Base-by-base conservation (phyloP, 2,797 vertebrate species). In the Sciurus vulgaris region DNA sequence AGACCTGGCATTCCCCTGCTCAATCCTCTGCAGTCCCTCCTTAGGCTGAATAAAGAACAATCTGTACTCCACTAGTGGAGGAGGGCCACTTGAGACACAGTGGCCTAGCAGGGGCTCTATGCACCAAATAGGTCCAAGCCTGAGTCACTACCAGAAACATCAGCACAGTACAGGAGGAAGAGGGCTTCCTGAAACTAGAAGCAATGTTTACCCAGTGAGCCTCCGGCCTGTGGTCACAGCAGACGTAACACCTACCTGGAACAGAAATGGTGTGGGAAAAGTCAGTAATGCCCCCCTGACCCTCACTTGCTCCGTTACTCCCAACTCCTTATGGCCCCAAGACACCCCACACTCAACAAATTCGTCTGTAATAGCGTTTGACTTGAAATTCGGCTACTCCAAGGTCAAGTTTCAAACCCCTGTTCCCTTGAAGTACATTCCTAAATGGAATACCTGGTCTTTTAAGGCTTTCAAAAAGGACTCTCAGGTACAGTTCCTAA, bases 311-410 rank as follows among this genome's bases (percentile, higher is more conserved):
- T 85, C 24, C 85, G 73, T 83, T 79, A 47, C n/a, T 38, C 30
- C 77, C 11, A 82, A 49, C 7, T 65, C 61, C 69, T 54, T 56
- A 54, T 85, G 28, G 20, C 59, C 82, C 41, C 44, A 59, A 1
- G 65, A 3, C 28, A 24, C 24, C 59, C 47, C 7, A 38, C 77
- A 38, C 11, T 70, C 44, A 97, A 63, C 54, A 93, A 89, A 97
- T 20, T 95, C 92, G 96, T 94, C 44, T 89, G 5, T 56, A 72
- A 56, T 14, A 54, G 11, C n/a, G 2, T 83, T 63, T 77, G 44
- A 77, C 65, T 95, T 93, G n/a, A 94, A 87, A 54, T 84, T 10
- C 54, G 70, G 41, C 6, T 89, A 92, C 3, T 84, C 44, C 35
- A 61, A 61, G 17, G 9, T 24, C 7, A 65, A 73, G 28, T 33